A percentile compares a stretch with the other conserved stretches of the same genome.
These are phyloP conservation scores for Scaptomyza parva DNA, from an alignment of 2,888 invertebrate species.

Conservation along the genomic window DNA sequence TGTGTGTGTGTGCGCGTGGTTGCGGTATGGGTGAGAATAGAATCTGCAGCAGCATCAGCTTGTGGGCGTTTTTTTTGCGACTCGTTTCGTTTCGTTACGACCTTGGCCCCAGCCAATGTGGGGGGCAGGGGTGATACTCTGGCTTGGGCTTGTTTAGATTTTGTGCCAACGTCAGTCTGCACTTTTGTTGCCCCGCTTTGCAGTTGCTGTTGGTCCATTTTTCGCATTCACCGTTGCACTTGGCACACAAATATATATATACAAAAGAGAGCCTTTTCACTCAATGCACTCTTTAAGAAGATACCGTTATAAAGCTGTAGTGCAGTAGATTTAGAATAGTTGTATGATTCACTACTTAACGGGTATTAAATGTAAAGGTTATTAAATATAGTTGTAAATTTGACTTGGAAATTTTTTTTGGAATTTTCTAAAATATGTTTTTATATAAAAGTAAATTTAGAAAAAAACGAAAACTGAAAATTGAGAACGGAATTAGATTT, in stretches of 20 bases:
- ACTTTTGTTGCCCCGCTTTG: slow-evolving; percentile 45
- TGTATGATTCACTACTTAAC: background rate
- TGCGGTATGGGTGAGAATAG: background rate
- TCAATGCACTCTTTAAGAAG: slow-evolving; percentile 31
- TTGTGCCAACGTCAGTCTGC: slow-evolving; percentile 47
- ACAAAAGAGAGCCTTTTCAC: slow-evolving; percentile 9
- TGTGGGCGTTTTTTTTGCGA: slow-evolving; percentile 50
- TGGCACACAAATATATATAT: slow-evolving; percentile 59
- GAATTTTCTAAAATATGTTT: background rate
- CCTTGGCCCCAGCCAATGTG: slow-evolving; percentile 46
- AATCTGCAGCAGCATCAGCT: slow-evolving; percentile 7
- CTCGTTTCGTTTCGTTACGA: slow-evolving; percentile 47
- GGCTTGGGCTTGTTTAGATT: slow-evolving; percentile 58
- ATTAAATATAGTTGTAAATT: too few species aligned
- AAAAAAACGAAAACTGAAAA: too few species aligned
- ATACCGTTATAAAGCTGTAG: slow-evolving; percentile 18
- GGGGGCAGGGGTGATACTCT: background rate
- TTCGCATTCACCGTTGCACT: slow-evolving; percentile 49
- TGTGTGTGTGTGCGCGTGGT: background rate
- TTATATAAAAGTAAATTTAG: too few species aligned
- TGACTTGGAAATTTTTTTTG: background rate
- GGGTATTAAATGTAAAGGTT: too few species aligned
- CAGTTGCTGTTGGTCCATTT: slow-evolving; percentile 46
- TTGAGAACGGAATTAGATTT: background rate
- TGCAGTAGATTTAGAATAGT: background rate